Base-by-base conservation (phyloP, 2,888 invertebrate genomes). In the Pristionchus entomophagus region DNA sequence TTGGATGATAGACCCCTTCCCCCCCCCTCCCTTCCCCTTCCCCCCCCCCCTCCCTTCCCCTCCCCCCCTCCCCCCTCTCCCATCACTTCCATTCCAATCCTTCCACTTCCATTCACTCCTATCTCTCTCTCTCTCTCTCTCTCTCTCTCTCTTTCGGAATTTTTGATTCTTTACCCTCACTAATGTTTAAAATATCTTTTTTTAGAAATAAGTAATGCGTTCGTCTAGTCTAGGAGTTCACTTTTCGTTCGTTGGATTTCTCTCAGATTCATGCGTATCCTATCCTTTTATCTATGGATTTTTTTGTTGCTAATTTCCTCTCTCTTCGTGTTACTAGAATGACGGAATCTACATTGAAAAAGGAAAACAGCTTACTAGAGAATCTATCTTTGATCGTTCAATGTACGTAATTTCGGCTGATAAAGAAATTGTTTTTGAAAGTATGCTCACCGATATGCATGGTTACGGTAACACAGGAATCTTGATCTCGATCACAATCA, bases 401-500 rank as follows among this genome's bases (percentile, higher is more conserved):
- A 26, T 62, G n/a, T n/a, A n/a, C n/a, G 62, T 29, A 32, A 62
- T 69, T 69, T 41, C 56, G 8, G 8, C 14, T 5, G 19, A 56
- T 56, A 56, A 56, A 56, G n/a, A 17, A 14, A 22, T 22, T n/a
- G 56, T 22, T 56, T 10, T 56, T 56, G n/a, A 56, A 22, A 14
- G 56, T 5, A 5, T 56, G 29, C 49, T 35, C 49, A 90, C 89
- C 89, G 45, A 91, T 88, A 83, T 92, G 91, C 92, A 92, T 92
- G 32, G 92, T 91, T 59, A 92, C 91, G 0, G 92, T 92, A n/a
- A 91, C 92, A 85, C 92, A 92, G 35, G 91, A 90, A 86, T 92
- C 92, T 83, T 92, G 92, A 86, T 92, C 91, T 59, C 90, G 87
- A 84, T 91, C 91, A 86, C 92, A 92, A 69, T 89, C 88, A 26